phyloP scores from a whole-genome alignment of 2,113 vertebrate genomes.

The Phainopepla nitens region DNA sequence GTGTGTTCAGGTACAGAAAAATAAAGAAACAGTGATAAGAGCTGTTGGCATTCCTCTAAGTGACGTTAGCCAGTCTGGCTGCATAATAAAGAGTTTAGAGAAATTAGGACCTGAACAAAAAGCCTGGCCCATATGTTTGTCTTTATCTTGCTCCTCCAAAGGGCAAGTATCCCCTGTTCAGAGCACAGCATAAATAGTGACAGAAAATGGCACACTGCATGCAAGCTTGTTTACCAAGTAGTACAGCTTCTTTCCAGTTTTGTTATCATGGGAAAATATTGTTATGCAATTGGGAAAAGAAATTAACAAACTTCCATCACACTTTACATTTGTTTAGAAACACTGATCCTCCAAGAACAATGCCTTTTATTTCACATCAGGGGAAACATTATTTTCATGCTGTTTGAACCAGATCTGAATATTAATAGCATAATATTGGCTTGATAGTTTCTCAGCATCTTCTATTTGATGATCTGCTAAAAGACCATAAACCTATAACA shows the following conservation, averaged over 20 bases:
- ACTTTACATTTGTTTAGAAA: neutral
- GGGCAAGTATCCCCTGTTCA: neutral
- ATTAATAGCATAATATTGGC: neutral
- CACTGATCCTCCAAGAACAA: neutral
- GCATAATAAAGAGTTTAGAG: neutral
- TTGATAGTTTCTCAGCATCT: neutral
- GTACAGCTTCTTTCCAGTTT: neutral
- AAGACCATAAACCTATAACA: neutral
- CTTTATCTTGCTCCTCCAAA: neutral
- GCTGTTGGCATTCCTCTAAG: neutral
- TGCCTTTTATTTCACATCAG: neutral
- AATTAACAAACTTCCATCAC: neutral
- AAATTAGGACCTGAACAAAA: neutral
- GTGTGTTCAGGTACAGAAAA: neutral
- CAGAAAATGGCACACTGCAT: neutral
- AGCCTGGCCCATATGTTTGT: neutral
- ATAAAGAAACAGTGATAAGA: neutral
- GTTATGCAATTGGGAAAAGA: neutral
- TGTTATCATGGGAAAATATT: neutral
- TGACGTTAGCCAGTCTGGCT: neutral
- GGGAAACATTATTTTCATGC: neutral
- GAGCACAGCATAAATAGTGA: neutral
- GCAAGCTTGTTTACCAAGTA: neutral
- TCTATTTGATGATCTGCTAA: neutral
- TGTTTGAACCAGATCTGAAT: neutral